Percentiles rank a stretch among this genome's conserved stretches.
Evolutionary conservation across 1,140 invertebrate genomes (phyloP).

Genomic region (Ceratina japonica): DNA sequence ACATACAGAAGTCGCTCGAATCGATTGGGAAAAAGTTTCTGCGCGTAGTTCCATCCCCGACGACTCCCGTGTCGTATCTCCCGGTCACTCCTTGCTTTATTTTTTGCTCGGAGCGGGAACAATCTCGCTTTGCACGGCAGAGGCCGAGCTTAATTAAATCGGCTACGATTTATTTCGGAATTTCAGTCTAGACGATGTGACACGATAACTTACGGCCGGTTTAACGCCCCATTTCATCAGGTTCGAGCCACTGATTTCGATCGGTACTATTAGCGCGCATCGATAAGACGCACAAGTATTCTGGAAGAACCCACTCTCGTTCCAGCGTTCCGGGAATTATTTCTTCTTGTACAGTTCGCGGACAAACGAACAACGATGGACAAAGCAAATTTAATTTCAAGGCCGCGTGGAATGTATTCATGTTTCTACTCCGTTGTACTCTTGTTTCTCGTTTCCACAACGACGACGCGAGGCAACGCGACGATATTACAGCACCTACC

Average conservation of each 20-base stretch:
- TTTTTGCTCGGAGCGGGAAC: slow-evolving; percentile 4
- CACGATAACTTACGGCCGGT: slow-evolving; percentile 41
- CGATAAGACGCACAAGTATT: slow-evolving; percentile 6
- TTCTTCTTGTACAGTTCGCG: neutral
- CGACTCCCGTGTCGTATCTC: neutral
- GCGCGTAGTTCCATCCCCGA: neutral
- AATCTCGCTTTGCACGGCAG: slow-evolving; percentile 4
- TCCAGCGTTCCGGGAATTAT: neutral
- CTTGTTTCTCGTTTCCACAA: slow-evolving; percentile 10
- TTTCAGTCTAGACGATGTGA: slow-evolving; percentile 13
- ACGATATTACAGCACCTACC: slow-evolving; percentile 1
- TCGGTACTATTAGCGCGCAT: slow-evolving; percentile 38
- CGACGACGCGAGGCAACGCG: neutral
- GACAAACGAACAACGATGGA: too few species aligned
- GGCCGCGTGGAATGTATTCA: neutral
- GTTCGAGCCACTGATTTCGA: slow-evolving; percentile 25
- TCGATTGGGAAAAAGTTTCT: slow-evolving; percentile 29
- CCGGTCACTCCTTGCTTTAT: slow-evolving; percentile 11
- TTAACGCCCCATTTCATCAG: slow-evolving; percentile 46
- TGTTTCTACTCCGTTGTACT: too few species aligned
- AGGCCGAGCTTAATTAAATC: slow-evolving; percentile 61
- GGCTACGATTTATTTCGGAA: slow-evolving; percentile 59
- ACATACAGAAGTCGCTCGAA: neutral
- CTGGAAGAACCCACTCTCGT: neutral
- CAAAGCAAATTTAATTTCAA: neutral